Evolutionary conservation across 2,888 invertebrate genomes (phyloP), one percentile per base, ranked within the genome.

Genomic region (Aspidapion aeneum): DNA sequence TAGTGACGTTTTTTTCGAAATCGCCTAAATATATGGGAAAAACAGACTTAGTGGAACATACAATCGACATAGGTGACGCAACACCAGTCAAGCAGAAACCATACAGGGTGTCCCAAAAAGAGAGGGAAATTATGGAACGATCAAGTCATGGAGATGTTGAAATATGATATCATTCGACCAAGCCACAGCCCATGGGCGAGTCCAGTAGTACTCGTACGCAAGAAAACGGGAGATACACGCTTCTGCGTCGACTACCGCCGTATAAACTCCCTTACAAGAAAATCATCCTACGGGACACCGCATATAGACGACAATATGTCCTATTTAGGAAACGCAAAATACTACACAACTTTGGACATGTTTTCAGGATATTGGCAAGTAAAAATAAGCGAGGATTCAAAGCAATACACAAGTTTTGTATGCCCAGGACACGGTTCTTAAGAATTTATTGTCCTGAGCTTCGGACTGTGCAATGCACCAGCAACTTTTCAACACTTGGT

Each of bases 281-380:
- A 50, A 17, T 58, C 58, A 50, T 16, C 3, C 9, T 56, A 18
- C 5, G 9, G 9, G 3, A 7, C 19, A n/a, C 5, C 35, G 12
- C 3, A 35, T 35, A 35, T 35, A 3, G 35, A 35, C 12, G 35
- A 35, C 35, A 35, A 7, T 7, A n/a, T 18, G 5, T 49, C 20
- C 3, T 52, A 52, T 16, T 16, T 52, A 52, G 54, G 54, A 7
- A 52, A 52, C n/a, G 54, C 54, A 7, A 16, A 16, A 7, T 52
- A 52, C 54, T 3, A 18, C 35, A 35, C 35, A 3, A 35, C 72
- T 69, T 61, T 71, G 68, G 66, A 48, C 68, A 18, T 62, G 67
- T 19, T 35, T 52, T 52, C 54, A 19, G 54, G 20, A 9, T 52
- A 12, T 52, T 3, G 54, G 54, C 54, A 52, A 16, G 54, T 52